Base-by-base conservation (phyloP, 1,140 invertebrate species). In the Drosophila pallidifrons region DNA sequence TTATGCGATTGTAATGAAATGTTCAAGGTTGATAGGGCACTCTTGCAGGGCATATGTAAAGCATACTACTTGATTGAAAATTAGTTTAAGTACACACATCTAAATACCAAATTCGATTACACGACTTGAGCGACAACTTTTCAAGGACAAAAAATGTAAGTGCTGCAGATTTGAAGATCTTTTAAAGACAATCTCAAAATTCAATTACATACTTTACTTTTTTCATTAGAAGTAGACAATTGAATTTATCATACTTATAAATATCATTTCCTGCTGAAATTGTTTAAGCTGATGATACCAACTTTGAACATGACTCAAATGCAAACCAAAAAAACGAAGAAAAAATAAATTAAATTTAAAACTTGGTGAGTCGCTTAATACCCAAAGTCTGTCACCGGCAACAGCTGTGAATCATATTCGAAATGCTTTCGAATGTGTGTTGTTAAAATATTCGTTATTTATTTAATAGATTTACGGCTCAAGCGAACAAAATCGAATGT, bases 271-370 rank as follows among this genome's bases (percentile, higher is more conserved):
- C 55, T 58, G 55, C 7, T 16, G 0, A 58, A 43, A 45, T 32
- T 38, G 15, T 63, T 57, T 32, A 46, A 25, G n/a, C 38, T 0
- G 5, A 6, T 65, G 60, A 60, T 55, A 64, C 6, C 57, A 54
- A 51, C 15, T 30, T 10, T 54, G 0, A 25, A 10, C 52, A 35
- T 83, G 81, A 83, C 76, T 83, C 81, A 83, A 61, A 41, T 30
- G 10, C 20, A 65, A 58, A 10, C n/a, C 6, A 38, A 57, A 70
- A 25, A 25, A 25, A 25, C 0, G 20, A 25, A 25, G 1, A 63
- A 20, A 52, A 25, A 16, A 68, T 28, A 47, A 67, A 66, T 77
- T 41, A 32, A 51, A 35, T 54, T 59, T 45, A 57, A 60, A 75
- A 64, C 46, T 16, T 41, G 13, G 47, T 64, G 58, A 32, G 10